Percentiles rank a stretch among this genome's conserved stretches.
phyloP scores from a whole-genome alignment of 1,140 invertebrate genomes.

The Aphis gossypii region DNA sequence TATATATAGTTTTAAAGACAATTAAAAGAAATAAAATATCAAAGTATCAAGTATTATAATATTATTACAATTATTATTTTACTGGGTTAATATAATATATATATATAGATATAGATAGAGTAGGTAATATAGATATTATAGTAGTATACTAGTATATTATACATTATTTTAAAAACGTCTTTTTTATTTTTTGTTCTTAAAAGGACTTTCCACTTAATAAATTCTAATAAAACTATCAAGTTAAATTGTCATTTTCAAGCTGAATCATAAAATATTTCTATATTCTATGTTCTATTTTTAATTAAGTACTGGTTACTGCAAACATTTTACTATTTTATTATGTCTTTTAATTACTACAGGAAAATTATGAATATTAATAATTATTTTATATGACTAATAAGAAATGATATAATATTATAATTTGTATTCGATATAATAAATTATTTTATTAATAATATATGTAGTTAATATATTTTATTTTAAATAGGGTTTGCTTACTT shows the following conservation, averaged over 20 bases:
- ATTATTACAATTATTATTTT: not conserved
- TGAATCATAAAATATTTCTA: not conserved
- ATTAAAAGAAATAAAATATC: not conserved
- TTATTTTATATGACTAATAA: not conserved
- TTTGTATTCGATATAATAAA: not conserved
- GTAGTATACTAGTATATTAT: not conserved
- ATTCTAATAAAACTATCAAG: not conserved
- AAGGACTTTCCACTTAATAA: not conserved
- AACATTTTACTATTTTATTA: not conserved
- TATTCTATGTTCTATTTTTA: too few species aligned
- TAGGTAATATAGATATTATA: too few species aligned
- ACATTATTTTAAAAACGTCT: not conserved
- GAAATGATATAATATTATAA: not conserved
- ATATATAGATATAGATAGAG: too few species aligned
- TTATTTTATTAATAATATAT: not conserved
- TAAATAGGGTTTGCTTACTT: not conserved
- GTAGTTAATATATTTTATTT: not conserved
- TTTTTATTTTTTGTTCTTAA: not conserved
- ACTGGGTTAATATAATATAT: not conserved
- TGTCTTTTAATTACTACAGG: not conserved
- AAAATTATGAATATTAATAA: not conserved
- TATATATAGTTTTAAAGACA: not conserved
- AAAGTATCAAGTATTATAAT: not conserved
- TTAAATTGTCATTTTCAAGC: not conserved
- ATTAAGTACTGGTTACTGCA: not conserved